Conservation (phyloP, 2,797 vertebrate genomes). For the Pempheris klunzingeri region DNA sequence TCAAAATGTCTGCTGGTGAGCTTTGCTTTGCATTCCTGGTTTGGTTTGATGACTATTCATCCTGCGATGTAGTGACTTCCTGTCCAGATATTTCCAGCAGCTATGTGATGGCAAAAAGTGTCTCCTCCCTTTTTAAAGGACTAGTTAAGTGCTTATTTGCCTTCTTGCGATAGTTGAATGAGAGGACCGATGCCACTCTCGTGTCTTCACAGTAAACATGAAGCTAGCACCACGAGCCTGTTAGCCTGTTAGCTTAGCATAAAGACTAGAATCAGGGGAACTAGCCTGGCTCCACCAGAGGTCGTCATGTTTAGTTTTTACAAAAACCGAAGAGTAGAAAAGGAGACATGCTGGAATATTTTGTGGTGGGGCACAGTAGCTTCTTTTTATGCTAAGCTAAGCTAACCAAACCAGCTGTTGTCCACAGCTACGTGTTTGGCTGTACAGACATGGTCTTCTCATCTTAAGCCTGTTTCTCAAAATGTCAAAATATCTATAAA, state of each 20-base stretch:
- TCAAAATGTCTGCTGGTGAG: conserved; percentile 10
- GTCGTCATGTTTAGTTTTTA: not conserved
- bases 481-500: conserved; percentile 6
- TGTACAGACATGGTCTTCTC: not conserved
- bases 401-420: not conserved
- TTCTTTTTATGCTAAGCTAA: not conserved
- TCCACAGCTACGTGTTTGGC: not conserved
- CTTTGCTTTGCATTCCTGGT: conserved; percentile 34
- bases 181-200: not conserved
- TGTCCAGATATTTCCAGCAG: not conserved
- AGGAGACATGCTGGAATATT: not conserved
- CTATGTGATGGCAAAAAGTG: not conserved
- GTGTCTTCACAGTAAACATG: not conserved
- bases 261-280: not conserved
- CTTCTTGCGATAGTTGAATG: not conserved
- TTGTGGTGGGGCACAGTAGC: not conserved
- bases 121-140: not conserved
- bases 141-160: not conserved
- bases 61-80: not conserved
- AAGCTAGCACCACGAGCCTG: not conserved
- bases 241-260: conserved; percentile 5
- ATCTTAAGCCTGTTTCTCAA: not conserved
- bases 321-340: not conserved
- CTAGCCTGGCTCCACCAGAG: not conserved
- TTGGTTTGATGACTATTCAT: conserved; percentile 18